Base-by-base conservation (phyloP, 2,797 vertebrate species). In the Sternarchorhynchus goeldii region DNA sequence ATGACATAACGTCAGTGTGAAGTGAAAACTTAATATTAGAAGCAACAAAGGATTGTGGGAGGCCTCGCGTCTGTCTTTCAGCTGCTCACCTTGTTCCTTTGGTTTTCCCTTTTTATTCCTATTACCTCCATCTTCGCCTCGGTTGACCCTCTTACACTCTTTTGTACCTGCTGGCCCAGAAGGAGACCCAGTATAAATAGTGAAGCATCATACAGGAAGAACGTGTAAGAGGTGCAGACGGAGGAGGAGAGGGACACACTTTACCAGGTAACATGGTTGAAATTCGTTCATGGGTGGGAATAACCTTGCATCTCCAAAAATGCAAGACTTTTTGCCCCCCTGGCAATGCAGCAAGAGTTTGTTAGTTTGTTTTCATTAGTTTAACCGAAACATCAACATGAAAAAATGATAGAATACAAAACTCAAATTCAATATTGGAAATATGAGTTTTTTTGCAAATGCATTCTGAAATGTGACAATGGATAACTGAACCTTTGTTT, bases 161-260 rank as follows among this genome's bases (percentile, higher is more conserved):
- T 75, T 69, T 36, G 36, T 72, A 55, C 50, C 50, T 70, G 17
- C 29, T 64, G 31, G 64, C 62, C 81, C 59, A 76, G 85, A 91
- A 91, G 31, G 81, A 88, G 89, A 88, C 14, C 14, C 87, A 85
- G 84, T 91, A 92, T 93, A 92, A 89, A 91, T 84, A 86, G 31
- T 21, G 25, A 1, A 41, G 55, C 21, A 74, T 71, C 63, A 69
- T 64, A 67, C 68, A 75, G 73, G 71, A 63, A 70, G 34, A 75
- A 82, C 57, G 71, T 81, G 64, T 76, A 58, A 70, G 65, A 80
- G 50, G 25, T 17, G 60, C 78, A 56, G 56, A 72, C 31, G 67
- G 29, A 79, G 65, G 79, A 50, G 76, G 74, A 75, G 67, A 29
- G 1, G 1, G 2, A 25, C 18, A 69, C 58, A 75, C 6, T 74